phyloP scores from a whole-genome alignment of 1,140 invertebrate genomes.

The Aphelinus certus region DNA sequence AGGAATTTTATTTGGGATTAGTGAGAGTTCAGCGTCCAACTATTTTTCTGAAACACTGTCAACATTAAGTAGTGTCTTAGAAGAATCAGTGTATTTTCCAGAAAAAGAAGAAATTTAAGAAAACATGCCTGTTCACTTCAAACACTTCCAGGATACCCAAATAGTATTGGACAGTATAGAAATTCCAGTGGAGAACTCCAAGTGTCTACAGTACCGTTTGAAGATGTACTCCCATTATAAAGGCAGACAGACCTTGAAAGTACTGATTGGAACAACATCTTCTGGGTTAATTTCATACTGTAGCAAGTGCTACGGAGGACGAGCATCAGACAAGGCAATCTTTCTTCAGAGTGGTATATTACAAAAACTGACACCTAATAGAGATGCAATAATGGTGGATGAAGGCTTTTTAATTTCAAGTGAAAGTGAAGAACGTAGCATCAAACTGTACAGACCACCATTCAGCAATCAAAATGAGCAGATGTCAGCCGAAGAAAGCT shows the following conservation, averaged over 20 bases:
- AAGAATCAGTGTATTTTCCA: too few species aligned
- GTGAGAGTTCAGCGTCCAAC: too few species aligned
- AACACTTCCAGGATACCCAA: conserved; percentile 17
- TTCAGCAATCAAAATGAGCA: background rate
- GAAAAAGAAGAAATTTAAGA: conserved; percentile 6
- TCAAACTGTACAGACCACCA: background rate
- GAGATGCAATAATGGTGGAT: background rate
- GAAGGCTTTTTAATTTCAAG: background rate
- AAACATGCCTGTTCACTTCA: conserved; percentile 29
- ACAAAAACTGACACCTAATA: background rate
- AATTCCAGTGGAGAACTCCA: conserved; percentile 36
- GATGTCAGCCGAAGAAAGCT: background rate
- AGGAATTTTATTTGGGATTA: too few species aligned
- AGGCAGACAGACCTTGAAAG: conserved; percentile 47
- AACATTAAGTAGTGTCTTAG: too few species aligned
- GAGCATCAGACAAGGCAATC: conserved; percentile 34
- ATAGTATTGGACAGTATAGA: conserved; percentile 44
- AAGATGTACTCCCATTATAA: conserved; percentile 49
- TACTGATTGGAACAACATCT: conserved; percentile 46
- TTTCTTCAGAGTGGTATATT: conserved; percentile 46
- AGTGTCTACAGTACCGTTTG: conserved; percentile 35
- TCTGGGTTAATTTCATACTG: conserved; percentile 48
- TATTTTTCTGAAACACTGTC: too few species aligned
- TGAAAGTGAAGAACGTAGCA: too few species aligned
- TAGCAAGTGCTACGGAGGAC: conserved; percentile 42